phyloP scores from a whole-genome alignment of 2,113 vertebrate genomes.

The Hippocampus mohnikei region DNA sequence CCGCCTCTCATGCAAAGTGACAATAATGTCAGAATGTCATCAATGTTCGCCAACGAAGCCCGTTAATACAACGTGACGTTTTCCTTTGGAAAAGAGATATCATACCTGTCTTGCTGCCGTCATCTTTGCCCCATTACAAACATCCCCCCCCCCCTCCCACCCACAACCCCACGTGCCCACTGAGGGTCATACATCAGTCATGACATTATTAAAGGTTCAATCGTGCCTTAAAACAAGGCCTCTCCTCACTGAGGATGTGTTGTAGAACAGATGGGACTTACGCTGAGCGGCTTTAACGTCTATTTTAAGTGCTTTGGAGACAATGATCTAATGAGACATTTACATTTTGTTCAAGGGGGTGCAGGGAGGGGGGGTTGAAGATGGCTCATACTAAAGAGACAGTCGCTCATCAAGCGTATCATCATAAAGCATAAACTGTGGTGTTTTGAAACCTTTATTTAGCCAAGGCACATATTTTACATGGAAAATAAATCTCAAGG shows the following conservation, averaged over 20 bases:
- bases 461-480: not conserved
- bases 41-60: slow-evolving; percentile 47
- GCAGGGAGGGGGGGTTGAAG: slow-evolving; percentile 24
- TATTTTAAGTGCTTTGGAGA: slow-evolving; percentile 70
- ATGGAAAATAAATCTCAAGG: too few species aligned
- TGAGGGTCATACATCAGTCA: slow-evolving; percentile 64
- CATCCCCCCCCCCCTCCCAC: slow-evolving; percentile 23
- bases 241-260: slow-evolving; percentile 51
- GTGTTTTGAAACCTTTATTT: not conserved
- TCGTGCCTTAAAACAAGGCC: slow-evolving; percentile 70
- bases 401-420: slow-evolving; percentile 21
- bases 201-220: slow-evolving; percentile 78
- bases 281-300: slow-evolving; percentile 61
- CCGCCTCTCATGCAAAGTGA: slow-evolving; percentile 69
- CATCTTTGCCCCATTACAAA: slow-evolving; percentile 29
- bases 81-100: slow-evolving; percentile 31
- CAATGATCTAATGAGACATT: slow-evolving; percentile 68
- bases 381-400: slow-evolving; percentile 27
- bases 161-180: slow-evolving; percentile 17
- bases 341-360: slow-evolving; percentile 46
- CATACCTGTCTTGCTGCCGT: slow-evolving; percentile 37
- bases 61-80: slow-evolving; percentile 47
- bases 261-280: slow-evolving; percentile 64
- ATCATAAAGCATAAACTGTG: not conserved
- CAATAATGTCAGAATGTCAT: slow-evolving; percentile 70